Evolutionary conservation across 2,113 vertebrate species (phyloP).

Genomic region (Marmota monax): DNA sequence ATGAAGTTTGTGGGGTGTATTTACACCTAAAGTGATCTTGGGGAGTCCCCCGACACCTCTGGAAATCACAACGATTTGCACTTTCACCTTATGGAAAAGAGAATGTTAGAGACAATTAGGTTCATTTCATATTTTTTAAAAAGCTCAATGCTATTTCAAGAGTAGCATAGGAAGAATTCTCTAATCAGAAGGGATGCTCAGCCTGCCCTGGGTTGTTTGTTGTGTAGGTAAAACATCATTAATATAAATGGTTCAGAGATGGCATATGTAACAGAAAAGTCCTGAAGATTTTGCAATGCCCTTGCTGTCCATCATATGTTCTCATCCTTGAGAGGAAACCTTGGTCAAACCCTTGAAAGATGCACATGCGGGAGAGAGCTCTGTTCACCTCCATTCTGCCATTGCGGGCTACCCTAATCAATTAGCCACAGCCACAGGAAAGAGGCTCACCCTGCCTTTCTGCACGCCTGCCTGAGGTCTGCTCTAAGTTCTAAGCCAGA

Average conservation of each 20-base stretch:
- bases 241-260: background rate
- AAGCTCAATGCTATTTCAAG: background rate
- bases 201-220: background rate
- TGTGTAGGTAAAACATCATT: background rate
- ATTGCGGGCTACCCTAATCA: background rate
- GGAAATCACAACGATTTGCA: conserved; percentile 23
- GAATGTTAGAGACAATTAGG: background rate
- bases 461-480: background rate
- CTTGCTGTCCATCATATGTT: background rate
- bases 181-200: background rate
- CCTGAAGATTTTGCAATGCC: background rate
- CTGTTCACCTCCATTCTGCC: background rate
- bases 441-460: background rate
- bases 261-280: background rate
- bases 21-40: background rate
- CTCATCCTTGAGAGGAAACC: background rate
- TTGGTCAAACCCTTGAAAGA: background rate
- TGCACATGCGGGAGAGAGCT: background rate
- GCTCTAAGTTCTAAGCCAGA: background rate
- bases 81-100: background rate
- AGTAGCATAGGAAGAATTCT: background rate
- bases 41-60: background rate
- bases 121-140: background rate
- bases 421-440: background rate
- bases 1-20: background rate